phyloP scores from a whole-genome alignment of 2,888 invertebrate genomes.

The Mythimna albipuncta region DNA sequence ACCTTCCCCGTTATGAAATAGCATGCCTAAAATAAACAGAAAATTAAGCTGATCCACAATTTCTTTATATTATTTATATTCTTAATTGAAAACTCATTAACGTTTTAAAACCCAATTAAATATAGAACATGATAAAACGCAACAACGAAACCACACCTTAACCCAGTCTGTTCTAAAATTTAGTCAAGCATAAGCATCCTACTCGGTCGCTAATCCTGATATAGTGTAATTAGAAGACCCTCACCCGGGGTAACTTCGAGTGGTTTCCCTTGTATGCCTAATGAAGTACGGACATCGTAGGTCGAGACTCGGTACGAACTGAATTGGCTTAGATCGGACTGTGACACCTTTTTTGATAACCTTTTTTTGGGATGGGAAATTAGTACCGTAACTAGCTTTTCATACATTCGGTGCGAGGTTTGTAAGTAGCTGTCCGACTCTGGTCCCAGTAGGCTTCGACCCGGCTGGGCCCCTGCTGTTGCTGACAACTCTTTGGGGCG shows the following conservation, averaged over 20 bases:
- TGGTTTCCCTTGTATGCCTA: constrained; percentile 71
- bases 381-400: neutral
- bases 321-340: constrained; percentile 33
- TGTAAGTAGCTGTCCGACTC: too few relatives aligned
- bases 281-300: constrained; percentile 64
- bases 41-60: too few relatives aligned
- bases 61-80: neutral
- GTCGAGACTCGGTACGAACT: constrained; percentile 1
- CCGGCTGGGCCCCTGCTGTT: too few relatives aligned
- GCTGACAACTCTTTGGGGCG: too few relatives aligned
- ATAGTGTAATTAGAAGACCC: constrained; percentile 65
- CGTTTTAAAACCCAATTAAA: neutral
- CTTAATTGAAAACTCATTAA: too few relatives aligned
- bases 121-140: neutral
- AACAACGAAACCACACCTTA: constrained; percentile 30
- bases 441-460: too few relatives aligned
- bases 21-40: too few relatives aligned
- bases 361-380: neutral
- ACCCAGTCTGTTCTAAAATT: constrained; percentile 42
- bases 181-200: constrained; percentile 52
- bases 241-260: constrained; percentile 58
- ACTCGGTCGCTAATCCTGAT: constrained; percentile 61
- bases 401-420: too few relatives aligned
- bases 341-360: constrained; percentile 4
- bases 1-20: too few relatives aligned